Base-by-base conservation (phyloP, 2,888 invertebrate species). In the Germaria angustata region DNA sequence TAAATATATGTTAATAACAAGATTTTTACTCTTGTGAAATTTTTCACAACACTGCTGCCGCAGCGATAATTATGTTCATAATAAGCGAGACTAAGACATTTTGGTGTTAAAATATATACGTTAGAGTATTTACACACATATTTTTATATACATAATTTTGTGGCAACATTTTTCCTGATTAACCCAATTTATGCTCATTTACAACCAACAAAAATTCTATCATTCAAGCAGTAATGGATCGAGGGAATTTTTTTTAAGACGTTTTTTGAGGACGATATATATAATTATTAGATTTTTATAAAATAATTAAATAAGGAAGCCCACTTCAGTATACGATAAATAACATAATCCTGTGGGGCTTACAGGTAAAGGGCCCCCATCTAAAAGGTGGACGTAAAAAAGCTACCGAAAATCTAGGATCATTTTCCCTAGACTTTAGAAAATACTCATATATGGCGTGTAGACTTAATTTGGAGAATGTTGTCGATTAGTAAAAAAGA, bases 151-250 rank as follows among this genome's bases (percentile, higher is more conserved):
- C 55, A 75, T 65, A 59, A 82, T 82, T 78, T 75, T 78, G 81
- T 75, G 81, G 81, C 57, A 82, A 75, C 46, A 82, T 78, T 78
- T 78, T 66, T 75, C 57, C 69, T 82, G 78, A 78, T 82, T 82
- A 82, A 69, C 78, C 75, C 57, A 78, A 82, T 82, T 78, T 82
- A 63, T 36, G 57, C 57, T 65, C 65, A 75, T 78, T 73, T 71
- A 55, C 24, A 51, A 17, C 2, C n/a, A 63, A 57, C 34, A 39
- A 36, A 57, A 59, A 28, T 28, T 28, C 3, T 28, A 28, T 66
- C 41, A 11, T 13, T 51, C 34, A n/a, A 72, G 34, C 65, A 72
- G 66, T 2, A 24, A 9, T 34, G 71, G 20, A 63, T 15, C 28
- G 5, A 46, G 59, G 59, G 24, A 28, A 28, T 28, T 28, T 28